A percentile compares a stretch with the other conserved stretches of the same genome.
Evolutionary conservation across 2,888 invertebrate genomes (phyloP).

Genomic region (Catotricha subobsoleta): DNA sequence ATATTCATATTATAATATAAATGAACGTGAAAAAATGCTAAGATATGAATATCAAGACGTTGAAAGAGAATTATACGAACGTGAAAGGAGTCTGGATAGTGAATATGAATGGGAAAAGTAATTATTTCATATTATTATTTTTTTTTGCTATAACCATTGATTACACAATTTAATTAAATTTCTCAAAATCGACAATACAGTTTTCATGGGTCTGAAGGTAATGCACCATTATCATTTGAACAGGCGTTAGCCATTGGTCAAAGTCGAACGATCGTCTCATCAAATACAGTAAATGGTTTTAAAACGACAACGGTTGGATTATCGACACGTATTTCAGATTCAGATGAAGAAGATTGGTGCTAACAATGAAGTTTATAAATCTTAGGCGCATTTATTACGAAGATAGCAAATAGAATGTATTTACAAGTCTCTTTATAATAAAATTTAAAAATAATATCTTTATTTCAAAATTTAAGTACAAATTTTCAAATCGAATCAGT

Average conservation of each 20-base stretch:
- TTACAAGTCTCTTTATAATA: no score
- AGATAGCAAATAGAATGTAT: no score
- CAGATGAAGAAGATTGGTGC: neutral
- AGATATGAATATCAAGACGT: constrained; percentile 29
- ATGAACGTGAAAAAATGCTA: constrained; percentile 28
- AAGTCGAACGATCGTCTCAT: neutral
- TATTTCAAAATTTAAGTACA: no score
- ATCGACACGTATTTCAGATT: neutral
- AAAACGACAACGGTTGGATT: neutral
- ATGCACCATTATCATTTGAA: constrained; percentile 1
- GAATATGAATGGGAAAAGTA: no score
- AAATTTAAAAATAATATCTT: no score
- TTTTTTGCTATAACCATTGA: no score
- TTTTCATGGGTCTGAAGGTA: no score
- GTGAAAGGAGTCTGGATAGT: constrained; percentile 28
- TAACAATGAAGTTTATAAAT: no score
- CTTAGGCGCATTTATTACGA: no score
- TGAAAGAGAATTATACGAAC: constrained; percentile 28
- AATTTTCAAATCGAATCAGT: no score
- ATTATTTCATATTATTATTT: no score
- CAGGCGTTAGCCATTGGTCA: neutral
- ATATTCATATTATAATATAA: constrained; percentile 30
- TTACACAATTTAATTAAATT: neutral
- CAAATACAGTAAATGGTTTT: neutral
- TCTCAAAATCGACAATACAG: no score